Base-by-base conservation (phyloP, 2,888 invertebrate species). In the Meiosimyza decipiens region DNA sequence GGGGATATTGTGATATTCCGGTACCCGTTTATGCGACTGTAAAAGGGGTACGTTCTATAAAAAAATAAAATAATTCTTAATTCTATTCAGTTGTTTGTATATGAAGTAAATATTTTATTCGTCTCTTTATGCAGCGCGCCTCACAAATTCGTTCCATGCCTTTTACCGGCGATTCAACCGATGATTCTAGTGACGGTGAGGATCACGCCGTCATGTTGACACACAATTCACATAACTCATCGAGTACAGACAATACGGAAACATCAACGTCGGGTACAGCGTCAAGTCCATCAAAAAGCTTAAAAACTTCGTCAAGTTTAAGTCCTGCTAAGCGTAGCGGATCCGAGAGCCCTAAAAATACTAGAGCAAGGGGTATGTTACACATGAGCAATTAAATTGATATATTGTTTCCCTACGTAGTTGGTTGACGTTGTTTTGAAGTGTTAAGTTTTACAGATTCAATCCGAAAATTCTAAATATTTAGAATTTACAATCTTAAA, bases 1-100 rank as follows among this genome's bases (percentile, higher is more conserved):
- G 93, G 81, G 95, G 95, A 81, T 95, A 95, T 88, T 94, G 95
- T 88, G 94, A 95, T 88, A 94, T 95, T 83, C 94, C 94, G 74
- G 95, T 97, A 80, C 98, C 97, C 71, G 97, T 98, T 40, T 98
- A 97, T 88, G 97, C 98, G 68, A 97, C 97, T 65, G 95, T 98
- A 55, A 97, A 97, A 90, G 98, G 96, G 88, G 94, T 94, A 69
- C 76, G 79, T 77, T 49, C 3, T 11, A 16, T 28, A 4, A 28
- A 28, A 28, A 28, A 40, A 9, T 40, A 40, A 40, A 40, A 40
- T 15, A 12, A 47, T 60, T 9, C 5, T 2, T 50, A 13, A 28
- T 40, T 18, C 0, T 16, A 66, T 12, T 63, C n/a, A 50, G 49
- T 50, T 4, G 12, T 6, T n/a, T 12, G 0, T 6, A 65, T 6